Evolutionary conservation across 2,888 invertebrate species (phyloP).

Genomic region (Rhyacophila evoluta): DNA sequence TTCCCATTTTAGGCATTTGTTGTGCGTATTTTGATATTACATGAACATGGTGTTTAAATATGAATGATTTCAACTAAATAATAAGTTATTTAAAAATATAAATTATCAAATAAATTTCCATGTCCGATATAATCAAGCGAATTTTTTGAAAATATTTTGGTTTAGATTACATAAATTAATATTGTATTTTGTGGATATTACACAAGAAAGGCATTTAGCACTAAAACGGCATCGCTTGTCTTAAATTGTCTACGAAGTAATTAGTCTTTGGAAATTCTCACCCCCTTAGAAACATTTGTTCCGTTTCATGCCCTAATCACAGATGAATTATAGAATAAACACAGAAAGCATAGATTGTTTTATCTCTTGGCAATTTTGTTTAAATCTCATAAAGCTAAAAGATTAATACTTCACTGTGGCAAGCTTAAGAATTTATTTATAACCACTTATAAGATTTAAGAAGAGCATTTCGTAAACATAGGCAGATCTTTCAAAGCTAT

Average conservation of each 20-base stretch:
- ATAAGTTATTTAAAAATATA: too few species aligned
- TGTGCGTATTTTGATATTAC: too few species aligned
- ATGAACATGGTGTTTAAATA: too few species aligned
- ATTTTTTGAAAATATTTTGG: too few species aligned
- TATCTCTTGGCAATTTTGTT: not conserved
- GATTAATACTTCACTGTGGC: not conserved
- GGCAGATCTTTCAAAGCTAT: not conserved
- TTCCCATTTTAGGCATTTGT: too few species aligned
- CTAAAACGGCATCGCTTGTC: not conserved
- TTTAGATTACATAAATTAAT: too few species aligned
- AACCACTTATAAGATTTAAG: not conserved
- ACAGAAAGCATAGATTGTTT: not conserved
- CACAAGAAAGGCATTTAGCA: not conserved
- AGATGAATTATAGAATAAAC: not conserved
- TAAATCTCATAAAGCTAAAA: not conserved
- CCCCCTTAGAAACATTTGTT: not conserved
- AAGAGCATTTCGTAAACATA: not conserved
- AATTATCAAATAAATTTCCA: too few species aligned
- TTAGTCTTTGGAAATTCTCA: conserved; percentile 12
- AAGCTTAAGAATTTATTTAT: not conserved
- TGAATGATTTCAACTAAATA: too few species aligned
- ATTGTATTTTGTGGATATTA: too few species aligned
- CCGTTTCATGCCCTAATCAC: not conserved
- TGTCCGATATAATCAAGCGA: too few species aligned
- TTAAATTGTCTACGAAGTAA: not conserved